Base-by-base conservation (phyloP, 2,113 vertebrate species). In the Onychostoma macrolepis region DNA sequence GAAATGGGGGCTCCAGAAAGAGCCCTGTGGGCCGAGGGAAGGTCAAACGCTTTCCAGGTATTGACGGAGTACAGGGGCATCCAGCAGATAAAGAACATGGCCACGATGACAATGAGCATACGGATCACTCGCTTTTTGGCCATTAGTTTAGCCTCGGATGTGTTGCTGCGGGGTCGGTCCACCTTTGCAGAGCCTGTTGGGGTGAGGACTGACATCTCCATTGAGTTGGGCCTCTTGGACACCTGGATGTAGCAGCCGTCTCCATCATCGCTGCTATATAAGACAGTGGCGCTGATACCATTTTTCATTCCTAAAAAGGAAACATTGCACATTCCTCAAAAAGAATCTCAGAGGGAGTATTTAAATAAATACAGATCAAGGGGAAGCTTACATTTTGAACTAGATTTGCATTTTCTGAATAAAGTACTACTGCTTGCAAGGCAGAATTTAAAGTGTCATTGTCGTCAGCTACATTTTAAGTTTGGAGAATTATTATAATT, bases 91-190 rank as follows among this genome's bases (percentile, higher is more conserved):
- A 99, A 99, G 92, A 99, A 99, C 58, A 97, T 93, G 78, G 94
- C 94, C 72, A 99, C 97, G 0, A 99, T 98, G 88, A 97, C 96
- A 86, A 98, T 95, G 86, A 99, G 92, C 98, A 99, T 99, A 58
- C 97, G 96, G 88, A 99, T 97, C 74, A 99, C 97, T 0, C 97
- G 95, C 89, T 96, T 96, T 94, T 99, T 99, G 82, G 97, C 98
- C 89, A 96, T 92, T 87, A 99, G 96, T 89, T 97, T 97, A 43
- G 96, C 96, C 89, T 96, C 96, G 0, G 95, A 96, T 21, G 95
- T 95, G 92, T 96, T 97, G 89, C 95, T 91, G 21, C 97, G 94
- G 0, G 95, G 94, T 0, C 93, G 92, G 9, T 96, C 96, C 53
- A 91, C 89, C 91, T 94, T 94, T 0, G 90, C 82, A 0, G 85